These are phyloP conservation scores for Cataglyphis albicans DNA, from an alignment of 2,888 invertebrate genomes.

Conservation along the genomic window DNA sequence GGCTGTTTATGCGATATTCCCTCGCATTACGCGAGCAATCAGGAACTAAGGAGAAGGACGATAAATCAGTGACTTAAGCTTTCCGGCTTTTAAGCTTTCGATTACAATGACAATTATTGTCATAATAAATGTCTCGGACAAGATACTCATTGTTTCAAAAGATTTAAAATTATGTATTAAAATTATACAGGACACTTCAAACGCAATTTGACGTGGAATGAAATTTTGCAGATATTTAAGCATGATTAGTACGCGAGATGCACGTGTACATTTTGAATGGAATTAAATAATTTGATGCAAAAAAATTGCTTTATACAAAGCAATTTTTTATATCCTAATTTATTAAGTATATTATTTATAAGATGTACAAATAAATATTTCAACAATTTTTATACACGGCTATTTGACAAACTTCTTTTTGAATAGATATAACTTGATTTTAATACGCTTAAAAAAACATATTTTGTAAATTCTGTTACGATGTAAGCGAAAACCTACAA, in stretches of 20 bases:
- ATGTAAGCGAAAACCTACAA: background rate
- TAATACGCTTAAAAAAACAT: background rate
- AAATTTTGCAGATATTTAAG: background rate
- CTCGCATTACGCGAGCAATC: constrained; percentile 23
- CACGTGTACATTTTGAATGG: background rate
- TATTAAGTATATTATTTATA: background rate
- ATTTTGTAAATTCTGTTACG: constrained; percentile 6
- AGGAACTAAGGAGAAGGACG: background rate
- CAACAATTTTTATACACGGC: background rate
- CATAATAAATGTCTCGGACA: background rate
- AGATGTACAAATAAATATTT: background rate
- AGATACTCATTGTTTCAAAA: background rate
- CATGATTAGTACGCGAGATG: background rate
- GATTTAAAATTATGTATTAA: background rate
- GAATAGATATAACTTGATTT: background rate
- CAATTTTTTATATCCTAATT: background rate
- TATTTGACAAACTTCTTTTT: background rate
- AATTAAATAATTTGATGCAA: background rate
- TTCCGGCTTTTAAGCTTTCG: background rate
- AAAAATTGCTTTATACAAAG: background rate
- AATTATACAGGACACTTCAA: background rate
- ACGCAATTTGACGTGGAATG: background rate
- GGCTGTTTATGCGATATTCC: constrained; percentile 64
- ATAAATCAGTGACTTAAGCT: background rate
- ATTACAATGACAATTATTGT: background rate